Percentiles rank a stretch among this genome's conserved stretches.
Conservation (phyloP, 1,140 invertebrate species). For the Laupala kohalensis region DNA sequence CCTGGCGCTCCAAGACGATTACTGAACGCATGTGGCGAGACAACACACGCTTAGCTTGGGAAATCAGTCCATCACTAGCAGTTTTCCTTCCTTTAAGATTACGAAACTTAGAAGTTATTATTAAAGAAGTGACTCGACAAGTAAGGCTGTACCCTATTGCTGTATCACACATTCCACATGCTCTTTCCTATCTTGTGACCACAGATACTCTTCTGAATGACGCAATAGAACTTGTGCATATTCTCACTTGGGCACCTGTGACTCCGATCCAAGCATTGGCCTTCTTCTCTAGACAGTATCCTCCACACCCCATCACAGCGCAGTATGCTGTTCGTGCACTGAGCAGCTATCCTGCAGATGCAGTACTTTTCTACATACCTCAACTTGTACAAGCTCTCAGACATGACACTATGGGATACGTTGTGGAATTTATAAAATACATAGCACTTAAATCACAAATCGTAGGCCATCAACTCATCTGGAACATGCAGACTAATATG, state of each 20-base stretch:
- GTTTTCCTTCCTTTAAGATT: slow-evolving; percentile 73
- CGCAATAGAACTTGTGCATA: slow-evolving; percentile 77
- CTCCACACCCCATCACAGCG: slow-evolving; percentile 90
- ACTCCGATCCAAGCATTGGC: slow-evolving; percentile 82
- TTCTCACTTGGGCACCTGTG: slow-evolving; percentile 85
- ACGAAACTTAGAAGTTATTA: slow-evolving; percentile 58
- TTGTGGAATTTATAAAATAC: slow-evolving; percentile 89
- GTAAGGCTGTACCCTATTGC: slow-evolving; percentile 64
- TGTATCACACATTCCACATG: slow-evolving; percentile 82
- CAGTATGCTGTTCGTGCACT: slow-evolving; percentile 91
- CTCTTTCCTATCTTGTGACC: slow-evolving; percentile 82
- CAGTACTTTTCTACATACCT: slow-evolving; percentile 93
- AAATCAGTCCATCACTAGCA: slow-evolving; percentile 82
- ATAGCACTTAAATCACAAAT: slow-evolving; percentile 84
- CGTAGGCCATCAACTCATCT: slow-evolving; percentile 94
- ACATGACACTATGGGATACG: slow-evolving; percentile 98
- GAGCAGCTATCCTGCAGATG: slow-evolving; percentile 80
- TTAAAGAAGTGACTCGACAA: slow-evolving; percentile 60
- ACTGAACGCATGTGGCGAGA: slow-evolving; percentile 76
- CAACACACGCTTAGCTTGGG: slow-evolving; percentile 81
- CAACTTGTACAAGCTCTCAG: slow-evolving; percentile 94
- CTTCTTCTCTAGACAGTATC: slow-evolving; percentile 91
- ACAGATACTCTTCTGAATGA: slow-evolving; percentile 79
- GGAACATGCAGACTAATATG: slow-evolving; percentile 99
- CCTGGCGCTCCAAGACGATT: slow-evolving; percentile 68